Conservation (phyloP, 2,113 vertebrate species). For the Echinops telfairi region DNA sequence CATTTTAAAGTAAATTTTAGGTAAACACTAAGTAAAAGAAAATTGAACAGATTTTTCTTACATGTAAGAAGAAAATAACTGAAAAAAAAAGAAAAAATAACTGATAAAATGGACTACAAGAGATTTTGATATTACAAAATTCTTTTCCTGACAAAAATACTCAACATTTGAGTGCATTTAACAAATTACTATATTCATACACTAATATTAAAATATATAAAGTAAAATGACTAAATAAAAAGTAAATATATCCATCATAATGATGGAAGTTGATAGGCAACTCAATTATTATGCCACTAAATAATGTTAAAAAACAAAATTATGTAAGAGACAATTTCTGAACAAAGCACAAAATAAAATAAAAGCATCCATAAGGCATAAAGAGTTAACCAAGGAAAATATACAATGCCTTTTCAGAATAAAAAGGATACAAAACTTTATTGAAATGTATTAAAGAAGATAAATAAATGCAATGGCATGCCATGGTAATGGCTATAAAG, state of each 20-base stretch:
- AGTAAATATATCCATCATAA: not conserved
- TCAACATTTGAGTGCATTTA: not conserved
- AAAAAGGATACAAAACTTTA: not conserved
- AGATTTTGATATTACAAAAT: not conserved
- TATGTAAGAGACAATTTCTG: not conserved
- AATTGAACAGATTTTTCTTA: not conserved
- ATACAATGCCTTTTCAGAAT: conserved; percentile 11
- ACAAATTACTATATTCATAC: conserved; percentile 12
- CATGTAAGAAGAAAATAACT: not conserved
- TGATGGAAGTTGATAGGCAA: not conserved
- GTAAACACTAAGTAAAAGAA: not conserved
- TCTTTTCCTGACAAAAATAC: not conserved
- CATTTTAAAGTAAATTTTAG: not conserved
- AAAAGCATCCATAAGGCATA: not conserved
- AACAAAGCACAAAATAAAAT: not conserved
- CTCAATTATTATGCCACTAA: not conserved
- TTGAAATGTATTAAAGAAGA: not conserved
- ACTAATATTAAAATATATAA: not conserved
- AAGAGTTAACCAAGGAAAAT: not conserved
- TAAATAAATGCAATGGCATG: not conserved
- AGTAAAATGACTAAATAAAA: not conserved
- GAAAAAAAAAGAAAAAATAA: not conserved
- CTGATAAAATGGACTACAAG: not conserved
- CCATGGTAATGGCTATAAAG: not conserved
- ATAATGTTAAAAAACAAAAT: conserved; percentile 2